Conservation (phyloP, 2,797 vertebrate species). For the Phataginus tricuspis region DNA sequence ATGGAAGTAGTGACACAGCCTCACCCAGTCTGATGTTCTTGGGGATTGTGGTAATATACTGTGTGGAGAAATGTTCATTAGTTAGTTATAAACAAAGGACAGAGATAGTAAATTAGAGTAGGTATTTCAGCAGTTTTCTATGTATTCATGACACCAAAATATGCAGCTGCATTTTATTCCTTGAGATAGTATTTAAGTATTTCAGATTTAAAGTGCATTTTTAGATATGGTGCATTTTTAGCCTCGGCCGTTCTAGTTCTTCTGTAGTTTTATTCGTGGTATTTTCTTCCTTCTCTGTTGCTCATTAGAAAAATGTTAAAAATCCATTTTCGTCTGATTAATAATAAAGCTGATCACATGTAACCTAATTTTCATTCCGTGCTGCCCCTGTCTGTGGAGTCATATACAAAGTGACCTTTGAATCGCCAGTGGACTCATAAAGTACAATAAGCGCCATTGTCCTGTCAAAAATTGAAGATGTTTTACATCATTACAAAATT, state of each 20-base stretch:
- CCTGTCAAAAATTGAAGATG: conserved; percentile 95
- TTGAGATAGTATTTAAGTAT: conserved; percentile 84
- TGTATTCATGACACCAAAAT: conserved; percentile 84
- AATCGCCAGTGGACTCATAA: conserved; percentile 95
- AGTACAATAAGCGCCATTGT: conserved; percentile 99
- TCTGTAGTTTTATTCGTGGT: conserved; percentile 86
- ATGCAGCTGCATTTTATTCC: conserved; percentile 85
- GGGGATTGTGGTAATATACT: conserved; percentile 83
- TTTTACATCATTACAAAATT: conserved; percentile 98
- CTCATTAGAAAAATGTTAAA: conserved; percentile 95
- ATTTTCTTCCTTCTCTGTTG: conserved; percentile 91
- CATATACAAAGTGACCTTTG: conserved; percentile 99
- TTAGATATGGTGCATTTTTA: conserved; percentile 78
- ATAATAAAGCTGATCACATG: conserved; percentile 99
- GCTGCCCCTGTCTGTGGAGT: conserved; percentile 96
- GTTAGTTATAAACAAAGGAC: conserved; percentile 88
- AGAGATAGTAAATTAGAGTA: conserved; percentile 86
- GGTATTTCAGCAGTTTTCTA: conserved; percentile 84
- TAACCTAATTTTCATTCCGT: conserved; percentile 99
- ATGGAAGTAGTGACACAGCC: conserved; percentile 80
- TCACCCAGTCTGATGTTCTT: conserved; percentile 74
- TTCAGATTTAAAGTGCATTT: conserved; percentile 84
- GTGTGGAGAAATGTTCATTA: conserved; percentile 85
- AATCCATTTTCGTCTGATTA: conserved; percentile 99
- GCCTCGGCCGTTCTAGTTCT: conserved; percentile 73